Evolutionary conservation across 2,888 invertebrate species (phyloP).

Genomic region (Hypercompe scribonia): DNA sequence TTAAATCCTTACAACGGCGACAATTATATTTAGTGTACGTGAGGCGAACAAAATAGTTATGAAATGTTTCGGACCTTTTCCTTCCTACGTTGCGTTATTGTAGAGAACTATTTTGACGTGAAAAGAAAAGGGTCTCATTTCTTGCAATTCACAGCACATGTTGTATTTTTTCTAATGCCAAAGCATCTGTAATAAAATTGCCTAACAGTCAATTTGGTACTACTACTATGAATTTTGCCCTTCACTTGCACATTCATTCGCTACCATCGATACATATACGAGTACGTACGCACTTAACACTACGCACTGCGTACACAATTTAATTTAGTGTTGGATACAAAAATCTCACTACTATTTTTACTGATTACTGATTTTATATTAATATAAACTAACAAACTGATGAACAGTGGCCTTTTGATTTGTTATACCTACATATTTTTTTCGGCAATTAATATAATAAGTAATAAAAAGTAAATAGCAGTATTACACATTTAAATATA

Average conservation of each 20-base stretch:
- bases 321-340: no score
- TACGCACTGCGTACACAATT: no score
- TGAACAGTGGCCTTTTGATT: background rate
- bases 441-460: background rate
- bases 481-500: background rate
- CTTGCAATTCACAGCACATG: background rate
- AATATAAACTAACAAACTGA: background rate
- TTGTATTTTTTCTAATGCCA: constrained; percentile 9
- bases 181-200: constrained; percentile 7
- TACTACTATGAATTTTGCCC: background rate
- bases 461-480: background rate
- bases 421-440: background rate
- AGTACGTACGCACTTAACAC: no score
- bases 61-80: constrained; percentile 21
- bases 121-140: background rate
- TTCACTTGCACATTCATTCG: background rate
- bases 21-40: constrained; percentile 37
- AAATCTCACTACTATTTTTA: background rate
- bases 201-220: background rate
- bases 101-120: background rate
- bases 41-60: constrained; percentile 15
- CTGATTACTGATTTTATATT: background rate
- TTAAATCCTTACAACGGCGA: constrained; percentile 35
- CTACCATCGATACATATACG: no score
- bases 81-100: background rate